Evolutionary conservation across 1,140 invertebrate species (phyloP).

Genomic region (Saccostrea echinata): DNA sequence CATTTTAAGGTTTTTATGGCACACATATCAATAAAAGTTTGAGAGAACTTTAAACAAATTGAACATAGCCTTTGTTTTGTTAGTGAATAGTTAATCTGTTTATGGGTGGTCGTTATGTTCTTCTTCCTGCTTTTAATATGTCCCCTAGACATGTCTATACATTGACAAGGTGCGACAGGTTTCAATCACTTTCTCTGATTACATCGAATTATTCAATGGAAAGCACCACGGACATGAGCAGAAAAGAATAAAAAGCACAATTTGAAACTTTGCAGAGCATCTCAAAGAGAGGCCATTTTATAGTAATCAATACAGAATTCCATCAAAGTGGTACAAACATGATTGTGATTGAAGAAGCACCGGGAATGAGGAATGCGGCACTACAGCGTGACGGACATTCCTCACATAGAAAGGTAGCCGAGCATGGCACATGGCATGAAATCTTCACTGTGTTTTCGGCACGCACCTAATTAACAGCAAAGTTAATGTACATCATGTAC

Average conservation of each 20-base stretch:
- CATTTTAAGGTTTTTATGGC: neutral
- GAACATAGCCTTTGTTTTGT: conserved; percentile 18
- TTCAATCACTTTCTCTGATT: neutral
- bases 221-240: neutral
- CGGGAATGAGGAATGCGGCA: neutral
- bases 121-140: conserved; percentile 14
- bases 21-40: conserved; percentile 21
- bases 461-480: neutral
- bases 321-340: neutral
- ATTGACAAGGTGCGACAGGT: neutral
- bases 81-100: conserved; percentile 20
- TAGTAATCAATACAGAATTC: neutral
- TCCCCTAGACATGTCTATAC: conserved; percentile 9
- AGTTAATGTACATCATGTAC: no score
- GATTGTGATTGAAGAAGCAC: neutral
- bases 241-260: conserved; percentile 5
- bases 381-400: conserved; percentile 10
- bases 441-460: neutral
- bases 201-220: neutral
- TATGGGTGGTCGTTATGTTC: neutral
- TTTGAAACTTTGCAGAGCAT: neutral
- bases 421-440: conserved; percentile 1
- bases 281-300: neutral
- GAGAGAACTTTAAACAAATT: conserved; percentile 24
- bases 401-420: neutral